A percentile compares a stretch with the other conserved stretches of the same genome.
These are phyloP conservation scores for Galaxias olidus DNA, from an alignment of 2,797 vertebrate species.

Conservation along the genomic window DNA sequence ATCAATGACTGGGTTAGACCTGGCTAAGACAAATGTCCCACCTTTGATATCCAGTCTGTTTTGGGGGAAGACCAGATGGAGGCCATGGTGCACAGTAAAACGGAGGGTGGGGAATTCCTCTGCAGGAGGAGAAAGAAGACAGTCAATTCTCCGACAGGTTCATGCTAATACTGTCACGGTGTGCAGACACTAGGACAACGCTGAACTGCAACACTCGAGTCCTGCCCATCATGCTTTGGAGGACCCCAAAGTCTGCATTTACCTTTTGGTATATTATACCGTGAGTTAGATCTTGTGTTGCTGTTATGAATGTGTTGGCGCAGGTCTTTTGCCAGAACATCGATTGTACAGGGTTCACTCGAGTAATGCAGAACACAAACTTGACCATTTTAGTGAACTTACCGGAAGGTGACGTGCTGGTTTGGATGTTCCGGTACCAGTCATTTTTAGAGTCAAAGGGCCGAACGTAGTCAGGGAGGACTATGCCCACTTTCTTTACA, in stretches of 20 bases:
- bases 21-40: neutral
- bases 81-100: constrained; percentile 1
- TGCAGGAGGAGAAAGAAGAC: neutral
- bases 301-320: too few species aligned
- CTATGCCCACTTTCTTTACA: neutral
- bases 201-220: too few species aligned
- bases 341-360: neutral
- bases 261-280: too few species aligned
- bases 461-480: neutral
- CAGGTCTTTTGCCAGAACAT: too few species aligned
- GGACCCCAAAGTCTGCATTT: too few species aligned
- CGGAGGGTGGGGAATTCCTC: constrained; percentile 15
- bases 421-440: constrained; percentile 7
- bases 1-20: too few species aligned
- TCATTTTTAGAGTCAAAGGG: constrained; percentile 1
- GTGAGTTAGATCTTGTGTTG: too few species aligned
- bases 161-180: neutral
- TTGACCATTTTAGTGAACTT: neutral
- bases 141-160: neutral
- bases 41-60: constrained; percentile 4
- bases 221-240: too few species aligned
- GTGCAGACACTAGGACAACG: too few species aligned
- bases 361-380: neutral
- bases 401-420: neutral
- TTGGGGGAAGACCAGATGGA: constrained; percentile 15